phyloP scores from a whole-genome alignment of 2,113 vertebrate species.

The Prietella phreatophila region DNA sequence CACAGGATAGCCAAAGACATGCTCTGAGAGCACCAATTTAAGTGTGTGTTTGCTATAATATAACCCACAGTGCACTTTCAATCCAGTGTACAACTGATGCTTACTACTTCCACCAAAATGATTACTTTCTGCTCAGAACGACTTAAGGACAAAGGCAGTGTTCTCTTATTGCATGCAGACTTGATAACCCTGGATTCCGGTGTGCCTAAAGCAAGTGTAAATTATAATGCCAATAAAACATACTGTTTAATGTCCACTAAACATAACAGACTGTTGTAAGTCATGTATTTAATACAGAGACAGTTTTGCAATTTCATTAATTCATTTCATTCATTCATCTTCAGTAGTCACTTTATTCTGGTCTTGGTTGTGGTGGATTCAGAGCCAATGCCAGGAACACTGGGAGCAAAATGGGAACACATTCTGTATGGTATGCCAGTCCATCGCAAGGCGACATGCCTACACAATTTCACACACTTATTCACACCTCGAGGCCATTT shows the following conservation, averaged over 20 bases:
- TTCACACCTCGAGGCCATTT: not conserved
- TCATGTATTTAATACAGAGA: slow-evolving; percentile 1
- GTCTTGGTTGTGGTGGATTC: not conserved
- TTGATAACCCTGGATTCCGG: not conserved
- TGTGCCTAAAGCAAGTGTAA: not conserved
- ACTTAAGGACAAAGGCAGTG: not conserved
- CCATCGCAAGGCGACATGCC: not conserved
- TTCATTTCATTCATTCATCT: not conserved
- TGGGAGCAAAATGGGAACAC: not conserved
- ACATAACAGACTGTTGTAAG: not conserved
- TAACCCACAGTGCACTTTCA: not conserved
- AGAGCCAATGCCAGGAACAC: not conserved
- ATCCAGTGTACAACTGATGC: not conserved
- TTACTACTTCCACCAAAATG: not conserved
- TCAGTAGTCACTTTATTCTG: slow-evolving; percentile 4
- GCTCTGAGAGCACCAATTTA: not conserved
- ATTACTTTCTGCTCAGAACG: not conserved
- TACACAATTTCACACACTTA: not conserved
- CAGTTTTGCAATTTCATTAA: not conserved
- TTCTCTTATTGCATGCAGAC: not conserved
- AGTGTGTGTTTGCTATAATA: not conserved
- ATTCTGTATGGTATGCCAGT: not conserved
- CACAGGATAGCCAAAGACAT: not conserved
- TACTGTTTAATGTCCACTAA: not conserved
- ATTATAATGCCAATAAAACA: not conserved